These are phyloP conservation scores for Camponotus fellah DNA, from an alignment of 2,888 invertebrate genomes.

Conservation along the genomic window DNA sequence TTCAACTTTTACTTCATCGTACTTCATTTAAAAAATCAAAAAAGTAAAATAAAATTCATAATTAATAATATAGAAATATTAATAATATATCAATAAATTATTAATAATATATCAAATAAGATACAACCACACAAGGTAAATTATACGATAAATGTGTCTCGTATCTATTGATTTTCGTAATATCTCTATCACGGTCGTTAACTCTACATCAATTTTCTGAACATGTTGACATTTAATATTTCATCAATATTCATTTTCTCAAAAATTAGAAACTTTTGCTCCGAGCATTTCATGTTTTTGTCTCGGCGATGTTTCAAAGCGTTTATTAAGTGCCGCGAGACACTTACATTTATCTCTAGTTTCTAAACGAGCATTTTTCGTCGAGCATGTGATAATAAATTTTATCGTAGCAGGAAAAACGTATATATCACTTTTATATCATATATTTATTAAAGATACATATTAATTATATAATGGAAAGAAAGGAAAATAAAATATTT, in stretches of 20 bases:
- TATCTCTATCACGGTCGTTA: not conserved
- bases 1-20: not conserved
- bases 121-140: too few relatives aligned
- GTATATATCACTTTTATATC: not conserved
- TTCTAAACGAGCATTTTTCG: not conserved
- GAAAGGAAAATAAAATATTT: not conserved
- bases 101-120: too few relatives aligned
- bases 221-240: not conserved
- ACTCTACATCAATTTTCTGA: not conserved
- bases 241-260: not conserved
- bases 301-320: not conserved
- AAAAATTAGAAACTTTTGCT: not conserved
- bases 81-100: not conserved
- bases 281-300: not conserved
- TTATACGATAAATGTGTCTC: too few relatives aligned
- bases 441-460: not conserved
- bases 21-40: not conserved
- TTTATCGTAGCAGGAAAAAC: not conserved
- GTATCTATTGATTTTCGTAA: not conserved
- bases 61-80: not conserved
- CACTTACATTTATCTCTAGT: too few relatives aligned
- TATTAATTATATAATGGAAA: not conserved
- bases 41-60: not conserved
- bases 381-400: not conserved
- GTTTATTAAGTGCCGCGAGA: not conserved